Evolutionary conservation across 2,797 vertebrate genomes (phyloP).

Genomic region (Oreonectes daqikongensis): DNA sequence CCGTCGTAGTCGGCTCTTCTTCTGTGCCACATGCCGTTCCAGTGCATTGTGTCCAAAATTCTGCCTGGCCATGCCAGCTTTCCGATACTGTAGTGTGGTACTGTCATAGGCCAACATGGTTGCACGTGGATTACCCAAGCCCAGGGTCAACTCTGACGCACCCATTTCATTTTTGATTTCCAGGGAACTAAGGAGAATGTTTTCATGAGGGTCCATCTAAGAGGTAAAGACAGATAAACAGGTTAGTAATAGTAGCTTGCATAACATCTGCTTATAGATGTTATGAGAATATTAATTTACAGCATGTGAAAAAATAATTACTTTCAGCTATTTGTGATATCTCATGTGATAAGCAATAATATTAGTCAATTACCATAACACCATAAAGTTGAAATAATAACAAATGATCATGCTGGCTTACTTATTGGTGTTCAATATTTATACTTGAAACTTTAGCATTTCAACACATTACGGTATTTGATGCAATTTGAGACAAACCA

Average conservation of each 20-base stretch:
- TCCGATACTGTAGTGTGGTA: conserved; percentile 93
- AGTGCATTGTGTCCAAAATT: conserved; percentile 91
- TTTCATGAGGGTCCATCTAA: conserved; percentile 98
- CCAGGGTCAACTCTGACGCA: conserved; percentile 89
- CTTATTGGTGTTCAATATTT: neutral
- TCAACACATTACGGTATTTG: conserved; percentile 5
- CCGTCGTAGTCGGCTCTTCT: conserved; percentile 93
- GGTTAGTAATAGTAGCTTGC: conserved; percentile 2
- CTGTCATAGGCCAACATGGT: conserved; percentile 95
- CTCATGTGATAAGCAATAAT: neutral
- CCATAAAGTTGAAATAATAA: neutral
- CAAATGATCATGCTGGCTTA: conserved; percentile 1
- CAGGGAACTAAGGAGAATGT: conserved; percentile 93
- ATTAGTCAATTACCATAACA: neutral
- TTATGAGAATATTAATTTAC: neutral
- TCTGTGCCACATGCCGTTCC: conserved; percentile 92
- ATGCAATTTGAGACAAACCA: conserved; percentile 18
- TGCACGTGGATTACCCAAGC: conserved; percentile 89
- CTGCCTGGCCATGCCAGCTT: conserved; percentile 88
- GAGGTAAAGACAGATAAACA: conserved; percentile 26
- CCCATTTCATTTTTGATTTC: conserved; percentile 99
- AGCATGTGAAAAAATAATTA: neutral
- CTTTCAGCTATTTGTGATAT: neutral
- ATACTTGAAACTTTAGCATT: neutral
- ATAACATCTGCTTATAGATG: neutral